Conservation (phyloP, 2,113 vertebrate species). For the Melanotaenia duboulayi region DNA sequence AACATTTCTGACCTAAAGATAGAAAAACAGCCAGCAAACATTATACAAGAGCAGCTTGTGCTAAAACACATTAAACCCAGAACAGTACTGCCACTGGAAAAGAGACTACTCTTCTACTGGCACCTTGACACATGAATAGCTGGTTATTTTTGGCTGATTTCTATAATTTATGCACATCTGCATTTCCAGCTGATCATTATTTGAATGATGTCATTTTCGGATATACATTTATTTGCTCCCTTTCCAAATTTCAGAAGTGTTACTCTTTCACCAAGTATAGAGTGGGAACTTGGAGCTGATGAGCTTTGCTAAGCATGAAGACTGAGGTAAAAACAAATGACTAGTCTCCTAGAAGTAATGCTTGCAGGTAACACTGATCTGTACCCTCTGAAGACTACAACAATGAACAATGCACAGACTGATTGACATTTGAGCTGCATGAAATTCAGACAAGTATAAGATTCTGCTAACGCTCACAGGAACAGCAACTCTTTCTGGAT, state of each 20-base stretch:
- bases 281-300: neutral
- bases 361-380: neutral
- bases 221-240: neutral
- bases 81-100: conserved; percentile 37
- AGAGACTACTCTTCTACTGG: conserved; percentile 29
- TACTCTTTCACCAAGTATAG: neutral
- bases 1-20: conserved; percentile 34
- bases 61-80: conserved; percentile 45
- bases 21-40: conserved; percentile 44
- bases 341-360: neutral
- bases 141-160: conserved; percentile 24
- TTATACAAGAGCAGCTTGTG: conserved; percentile 41
- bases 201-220: conserved; percentile 6
- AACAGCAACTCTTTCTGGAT: neutral
- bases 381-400: neutral
- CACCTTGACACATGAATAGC: conserved; percentile 38
- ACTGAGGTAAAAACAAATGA: too few species aligned
- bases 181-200: conserved; percentile 31
- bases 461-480: neutral
- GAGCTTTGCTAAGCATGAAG: conserved; percentile 18
- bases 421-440: neutral
- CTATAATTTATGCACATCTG: conserved; percentile 37
- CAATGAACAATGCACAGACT: neutral
- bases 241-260: conserved; percentile 5
- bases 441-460: neutral